These are phyloP conservation scores for Liparis tanakae DNA, from an alignment of 2,797 vertebrate species.

Conservation along the genomic window DNA sequence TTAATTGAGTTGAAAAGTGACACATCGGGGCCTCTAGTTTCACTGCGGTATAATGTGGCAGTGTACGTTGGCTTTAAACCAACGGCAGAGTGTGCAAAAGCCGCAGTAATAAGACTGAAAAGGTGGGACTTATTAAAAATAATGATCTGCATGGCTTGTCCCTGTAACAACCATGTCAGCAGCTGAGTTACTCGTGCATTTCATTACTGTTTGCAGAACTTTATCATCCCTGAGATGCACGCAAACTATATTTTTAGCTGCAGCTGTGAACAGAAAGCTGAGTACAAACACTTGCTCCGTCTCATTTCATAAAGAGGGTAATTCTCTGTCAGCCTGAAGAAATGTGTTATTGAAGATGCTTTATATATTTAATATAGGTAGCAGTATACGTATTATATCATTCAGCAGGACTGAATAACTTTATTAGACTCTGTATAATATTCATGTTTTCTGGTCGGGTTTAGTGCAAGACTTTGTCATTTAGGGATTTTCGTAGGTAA, in stretches of 20 bases:
- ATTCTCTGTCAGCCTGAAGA: not conserved
- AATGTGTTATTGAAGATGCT: not conserved
- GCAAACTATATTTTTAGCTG: not conserved
- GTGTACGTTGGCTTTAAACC: not conserved
- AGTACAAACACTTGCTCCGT: not conserved
- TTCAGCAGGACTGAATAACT: not conserved
- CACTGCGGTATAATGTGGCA: not conserved
- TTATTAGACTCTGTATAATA: not conserved
- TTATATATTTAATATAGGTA: not conserved
- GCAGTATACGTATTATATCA: not conserved
- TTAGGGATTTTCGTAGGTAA: not conserved
- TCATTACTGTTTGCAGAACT: not conserved
- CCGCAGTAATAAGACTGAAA: not conserved
- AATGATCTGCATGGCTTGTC: constrained; percentile 1
- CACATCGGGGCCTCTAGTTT: not conserved
- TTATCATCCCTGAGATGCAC: not conserved
- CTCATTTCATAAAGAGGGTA: not conserved
- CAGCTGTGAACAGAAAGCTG: not conserved
- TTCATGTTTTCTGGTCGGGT: not conserved
- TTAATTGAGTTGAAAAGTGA: not conserved
- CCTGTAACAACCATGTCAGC: constrained; percentile 2
- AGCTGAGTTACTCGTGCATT: not conserved
- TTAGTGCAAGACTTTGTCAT: not conserved
- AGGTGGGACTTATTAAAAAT: constrained; percentile 10
- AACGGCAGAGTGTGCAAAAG: not conserved